A percentile compares a stretch with the other conserved stretches of the same genome.
Conservation (phyloP, 2,113 vertebrate genomes). For the Cyphomyrus plagiostoma region DNA sequence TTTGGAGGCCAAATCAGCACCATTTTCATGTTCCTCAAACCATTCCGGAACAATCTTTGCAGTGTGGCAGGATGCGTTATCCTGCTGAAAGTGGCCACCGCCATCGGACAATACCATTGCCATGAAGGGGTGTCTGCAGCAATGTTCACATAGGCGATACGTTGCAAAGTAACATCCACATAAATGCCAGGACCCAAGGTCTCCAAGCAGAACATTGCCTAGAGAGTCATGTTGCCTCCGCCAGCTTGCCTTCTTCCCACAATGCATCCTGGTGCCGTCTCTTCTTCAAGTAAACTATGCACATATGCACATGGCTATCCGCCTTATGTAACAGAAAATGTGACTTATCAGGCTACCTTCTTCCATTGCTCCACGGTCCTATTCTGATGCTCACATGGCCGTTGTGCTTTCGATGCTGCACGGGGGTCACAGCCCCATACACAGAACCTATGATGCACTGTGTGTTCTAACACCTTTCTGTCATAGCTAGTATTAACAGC, state of each 20-base stretch:
- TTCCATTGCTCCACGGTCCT: background rate
- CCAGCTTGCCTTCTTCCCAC: background rate
- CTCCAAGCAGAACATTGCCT: background rate
- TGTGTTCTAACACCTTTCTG: background rate
- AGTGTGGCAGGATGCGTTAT: background rate
- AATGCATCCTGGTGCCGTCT: background rate
- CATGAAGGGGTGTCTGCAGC: background rate
- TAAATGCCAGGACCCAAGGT: background rate
- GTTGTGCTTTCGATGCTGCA: background rate
- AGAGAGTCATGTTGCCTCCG: background rate
- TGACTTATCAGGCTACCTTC: background rate
- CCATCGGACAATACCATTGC: background rate
- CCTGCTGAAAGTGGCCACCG: no score
- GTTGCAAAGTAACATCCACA: background rate
- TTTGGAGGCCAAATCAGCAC: background rate
- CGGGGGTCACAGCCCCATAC: background rate
- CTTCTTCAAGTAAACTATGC: background rate
- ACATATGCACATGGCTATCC: background rate
- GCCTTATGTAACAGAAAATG: background rate
- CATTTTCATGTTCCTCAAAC: background rate
- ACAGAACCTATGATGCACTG: background rate
- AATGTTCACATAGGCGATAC: background rate
- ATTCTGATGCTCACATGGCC: background rate
- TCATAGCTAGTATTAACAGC: background rate
- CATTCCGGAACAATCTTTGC: background rate